Evolutionary conservation across 1,140 invertebrate species (phyloP), one percentile per base, ranked within the genome.

Genomic region (Eciton burchellii): DNA sequence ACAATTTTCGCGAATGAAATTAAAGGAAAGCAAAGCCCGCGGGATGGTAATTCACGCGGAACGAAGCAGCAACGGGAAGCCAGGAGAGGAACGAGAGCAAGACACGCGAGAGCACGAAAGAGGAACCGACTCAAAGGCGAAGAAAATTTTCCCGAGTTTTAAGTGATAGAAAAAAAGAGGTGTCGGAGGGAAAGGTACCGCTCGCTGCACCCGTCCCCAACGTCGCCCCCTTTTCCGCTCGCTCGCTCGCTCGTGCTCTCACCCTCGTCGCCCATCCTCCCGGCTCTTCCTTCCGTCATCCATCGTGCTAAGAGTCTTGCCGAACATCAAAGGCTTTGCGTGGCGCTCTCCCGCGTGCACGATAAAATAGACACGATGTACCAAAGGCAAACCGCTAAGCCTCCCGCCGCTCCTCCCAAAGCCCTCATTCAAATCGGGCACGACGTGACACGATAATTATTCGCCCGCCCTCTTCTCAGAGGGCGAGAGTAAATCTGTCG

Each of bases 1-100:
- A 91, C 88, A 92, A 91, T 91, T 92, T n/a, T 91, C 81, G 76
- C 71, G 85, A 92, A 93, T 93, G 73, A 84, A 74, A 81, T 92
- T 90, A 93, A 92, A 91, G 89, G 60, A 72, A 35, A 84, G 87
- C 83, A 82, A 65, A 89, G 81, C 84, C 84, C 63, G 6, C 35
- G 35, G 6, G 74, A 82, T 60, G 77, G 52, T 88, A 86, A 89
- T 89, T 73, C 76, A 76, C 77, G 68, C 52, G 71, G 49, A 79
- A 82, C 63, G 73, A 41, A 60, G 19, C 19, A 26, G 47, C 14
- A 16, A 49, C 19, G 52, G 26, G 35, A 8, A 57, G 26, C 54
- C 54, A 68, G 63, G 12, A 70, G 1, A 19, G 2, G n/a, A 11
- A 26, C 71, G 62, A 71, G 54, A 84, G 71, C 66, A 62, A 65